These are phyloP conservation scores for Brachylomia viminalis DNA, from an alignment of 2,888 invertebrate genomes.

Conservation along the genomic window DNA sequence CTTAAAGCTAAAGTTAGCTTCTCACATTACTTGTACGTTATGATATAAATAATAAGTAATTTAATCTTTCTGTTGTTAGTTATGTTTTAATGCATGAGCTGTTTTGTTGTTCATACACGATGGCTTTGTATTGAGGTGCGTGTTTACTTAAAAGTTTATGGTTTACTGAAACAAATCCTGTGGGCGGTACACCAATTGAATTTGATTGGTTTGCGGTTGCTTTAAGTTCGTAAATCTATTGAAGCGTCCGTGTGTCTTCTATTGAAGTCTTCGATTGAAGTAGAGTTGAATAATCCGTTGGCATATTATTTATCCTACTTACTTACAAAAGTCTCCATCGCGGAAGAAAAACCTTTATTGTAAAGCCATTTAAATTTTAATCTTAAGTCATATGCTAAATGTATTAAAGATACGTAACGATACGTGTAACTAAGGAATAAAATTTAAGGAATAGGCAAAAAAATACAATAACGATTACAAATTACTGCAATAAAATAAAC, in stretches of 20 bases:
- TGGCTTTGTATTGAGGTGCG: constrained; percentile 9
- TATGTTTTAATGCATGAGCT: background rate
- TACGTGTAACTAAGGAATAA: too few species aligned
- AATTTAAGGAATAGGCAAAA: background rate
- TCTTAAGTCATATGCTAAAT: too few species aligned
- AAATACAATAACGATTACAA: background rate
- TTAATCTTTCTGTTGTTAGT: background rate
- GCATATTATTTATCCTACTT: background rate
- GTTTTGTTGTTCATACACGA: background rate
- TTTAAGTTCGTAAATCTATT: background rate
- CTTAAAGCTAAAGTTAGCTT: background rate
- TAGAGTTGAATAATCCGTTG: background rate
- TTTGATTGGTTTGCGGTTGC: constrained; percentile 41
- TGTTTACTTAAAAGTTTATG: background rate
- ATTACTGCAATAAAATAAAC: background rate
- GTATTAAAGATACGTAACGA: too few species aligned
- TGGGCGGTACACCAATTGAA: background rate
- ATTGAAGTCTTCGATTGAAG: background rate
- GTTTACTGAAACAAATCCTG: constrained; percentile 16
- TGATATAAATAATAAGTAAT: background rate
- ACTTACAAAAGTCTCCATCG: background rate
- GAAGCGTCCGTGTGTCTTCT: background rate
- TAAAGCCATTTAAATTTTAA: background rate
- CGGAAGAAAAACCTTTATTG: background rate
- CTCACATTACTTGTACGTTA: background rate